Evolutionary conservation across 2,888 invertebrate species (phyloP), one percentile per base, ranked within the genome.

Genomic region (Cheilosia impressa): DNA sequence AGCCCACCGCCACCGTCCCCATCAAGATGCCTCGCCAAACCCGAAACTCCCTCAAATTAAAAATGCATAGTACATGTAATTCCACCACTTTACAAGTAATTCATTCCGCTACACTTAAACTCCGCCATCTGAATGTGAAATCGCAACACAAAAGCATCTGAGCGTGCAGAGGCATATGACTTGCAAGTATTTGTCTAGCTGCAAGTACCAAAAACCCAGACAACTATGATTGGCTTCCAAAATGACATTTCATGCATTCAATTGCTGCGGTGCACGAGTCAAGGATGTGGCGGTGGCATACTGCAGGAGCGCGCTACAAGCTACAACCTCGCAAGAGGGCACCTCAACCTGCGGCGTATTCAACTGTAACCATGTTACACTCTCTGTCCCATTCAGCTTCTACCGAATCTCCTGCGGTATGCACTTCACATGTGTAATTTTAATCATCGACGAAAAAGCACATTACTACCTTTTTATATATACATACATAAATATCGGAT

Each of bases 171-270:
- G 24, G 22, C 15, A 34, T 47, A n/a, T 24, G 19, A 6, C 15
- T 27, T 57, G 9, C 38, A 66, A 72, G 69, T 71, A 78, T 69
- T 66, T 58, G 79, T 72, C 79, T 79, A 72, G 72, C 79, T 65
- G 79, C 24, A 72, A 79, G 79, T 79, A 79, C 72, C 79, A 47
- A 79, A 79, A 79, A 72, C 65, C 71, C 72, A 79, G 79, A 79
- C 79, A 79, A 79, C 79, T 79, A 72, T 79, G 72, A 79, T 79
- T 79, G 79, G 72, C 79, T 79, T 79, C 65, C 66, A 79, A 79
- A 58, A 60, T 72, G 66, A 72, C 57, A 72, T 79, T 78, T 72
- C 72, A 79, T 52, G 65, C 52, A 66, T 66, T 63, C 65, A 52
- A n/a, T 43, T 43, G 47, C 24, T 27, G 41, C 43, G 43, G 19